phyloP scores from a whole-genome alignment of 1,140 invertebrate species.

The Drosophila nigromelanica region DNA sequence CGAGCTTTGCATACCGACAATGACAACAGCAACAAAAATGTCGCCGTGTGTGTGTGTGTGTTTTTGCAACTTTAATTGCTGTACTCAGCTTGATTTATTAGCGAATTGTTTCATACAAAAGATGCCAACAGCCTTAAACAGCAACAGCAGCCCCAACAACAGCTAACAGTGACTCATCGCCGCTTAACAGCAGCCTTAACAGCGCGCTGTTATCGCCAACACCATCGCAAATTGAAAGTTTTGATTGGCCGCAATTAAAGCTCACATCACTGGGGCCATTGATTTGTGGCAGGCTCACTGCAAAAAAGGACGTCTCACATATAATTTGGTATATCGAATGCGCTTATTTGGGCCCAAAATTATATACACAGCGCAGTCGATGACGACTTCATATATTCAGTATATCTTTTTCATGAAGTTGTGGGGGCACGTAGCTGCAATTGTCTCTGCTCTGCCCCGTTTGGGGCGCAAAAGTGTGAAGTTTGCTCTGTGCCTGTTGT shows the following conservation, averaged over 20 bases:
- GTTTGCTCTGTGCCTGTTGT: slow-evolving; percentile 40
- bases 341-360: slow-evolving; percentile 69
- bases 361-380: slow-evolving; percentile 44
- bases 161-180: slow-evolving; percentile 61
- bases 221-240: slow-evolving; percentile 78
- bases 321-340: slow-evolving; percentile 76
- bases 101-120: slow-evolving; percentile 77
- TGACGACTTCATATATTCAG: slow-evolving; percentile 64
- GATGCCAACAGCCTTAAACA: slow-evolving; percentile 56
- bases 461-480: slow-evolving; percentile 75
- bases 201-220: slow-evolving; percentile 69
- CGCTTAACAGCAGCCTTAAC: slow-evolving; percentile 58
- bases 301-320: slow-evolving; percentile 10
- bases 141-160: slow-evolving; percentile 14
- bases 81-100: slow-evolving; percentile 82
- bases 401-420: too few relatives aligned
- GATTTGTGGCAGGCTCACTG: slow-evolving; percentile 51
- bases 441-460: slow-evolving; percentile 33
- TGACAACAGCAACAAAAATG: slow-evolving; percentile 50
- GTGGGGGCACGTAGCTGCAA: slow-evolving; percentile 12
- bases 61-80: slow-evolving; percentile 82
- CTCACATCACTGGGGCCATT: slow-evolving; percentile 31
- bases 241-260: slow-evolving; percentile 66
- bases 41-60: slow-evolving; percentile 60
- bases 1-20: slow-evolving; percentile 62